Evolutionary conservation across 2,797 vertebrate genomes (phyloP).

Genomic region (Sebastes nivosus): DNA sequence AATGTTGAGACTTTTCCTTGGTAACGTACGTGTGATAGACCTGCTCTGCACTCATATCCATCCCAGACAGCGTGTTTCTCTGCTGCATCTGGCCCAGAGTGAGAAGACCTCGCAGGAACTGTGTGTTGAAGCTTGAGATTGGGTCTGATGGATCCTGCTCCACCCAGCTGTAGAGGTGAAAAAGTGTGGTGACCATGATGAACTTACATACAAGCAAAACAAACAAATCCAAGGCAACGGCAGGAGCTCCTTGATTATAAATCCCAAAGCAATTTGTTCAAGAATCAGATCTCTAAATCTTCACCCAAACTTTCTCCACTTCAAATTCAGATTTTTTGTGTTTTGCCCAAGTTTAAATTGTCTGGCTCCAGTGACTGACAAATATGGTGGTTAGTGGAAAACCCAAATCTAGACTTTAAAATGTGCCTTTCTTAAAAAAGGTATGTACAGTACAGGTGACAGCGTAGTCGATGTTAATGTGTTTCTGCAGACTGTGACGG

Average conservation of each 20-base stretch:
- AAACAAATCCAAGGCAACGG: not conserved
- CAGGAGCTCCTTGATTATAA: not conserved
- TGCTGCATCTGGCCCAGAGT: slow-evolving; percentile 71
- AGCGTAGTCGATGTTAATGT: not conserved
- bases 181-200: not conserved
- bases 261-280: not conserved
- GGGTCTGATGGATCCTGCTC: slow-evolving; percentile 57
- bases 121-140: slow-evolving; percentile 65
- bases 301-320: not conserved
- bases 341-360: not conserved
- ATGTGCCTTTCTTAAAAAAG: not conserved
- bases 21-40: slow-evolving; percentile 77
- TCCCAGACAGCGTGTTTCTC: slow-evolving; percentile 31
- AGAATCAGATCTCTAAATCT: not conserved
- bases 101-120: slow-evolving; percentile 77
- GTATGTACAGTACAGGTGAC: not conserved
- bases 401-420: not conserved
- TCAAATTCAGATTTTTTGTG: not conserved
- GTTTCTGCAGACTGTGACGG: not conserved
- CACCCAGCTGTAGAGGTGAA: slow-evolving; percentile 41
- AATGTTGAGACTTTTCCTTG: slow-evolving; percentile 9
- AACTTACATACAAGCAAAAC: not conserved
- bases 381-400: not conserved
- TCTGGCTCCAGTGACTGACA: not conserved
- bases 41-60: slow-evolving; percentile 68